Evolutionary conservation across 2,113 vertebrate genomes (phyloP), one percentile per base, ranked within the genome.

Genomic region (Pachyramphus minor): DNA sequence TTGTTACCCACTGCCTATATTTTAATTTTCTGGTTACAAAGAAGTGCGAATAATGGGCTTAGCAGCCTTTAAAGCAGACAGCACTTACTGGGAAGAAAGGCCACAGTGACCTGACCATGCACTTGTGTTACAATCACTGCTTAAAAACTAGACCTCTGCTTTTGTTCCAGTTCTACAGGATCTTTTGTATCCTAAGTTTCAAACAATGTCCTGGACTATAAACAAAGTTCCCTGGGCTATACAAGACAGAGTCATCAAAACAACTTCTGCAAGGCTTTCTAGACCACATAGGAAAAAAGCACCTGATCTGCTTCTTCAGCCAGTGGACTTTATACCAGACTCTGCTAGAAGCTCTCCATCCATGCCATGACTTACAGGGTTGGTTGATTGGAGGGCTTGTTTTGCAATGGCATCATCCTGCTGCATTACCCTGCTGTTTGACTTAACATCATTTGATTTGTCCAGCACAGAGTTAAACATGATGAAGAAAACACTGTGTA

Each of bases 21-120:
- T 94, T 92, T 25, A 68, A 67, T 77, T 73, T 93, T 59, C 60
- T 75, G 19, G 12, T 89, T 94, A 75, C 84, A 81, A 44, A 64
- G 83, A 75, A 27, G 14, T 25, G 33, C 4, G 1, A 90, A 42
- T 81, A 68, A 78, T 44, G 66, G 60, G 20, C 77, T 77, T 78
- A 53, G 49, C 20, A 52, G 83, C 41, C 47, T 76, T 64, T 84
- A 72, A 55, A 87, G 74, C 41, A 64, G 64, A 42, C 35, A 64
- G 35, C 8, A 2, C 39, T n/a, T 64, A 49, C 47, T 28, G 33
- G 39, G 49, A 91, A 62, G 55, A 76, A 66, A 85, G 84, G 35
- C 72, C 63, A 42, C 58, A 41, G 44, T 27, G 67, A 80, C 71
- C 45, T 85, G 67, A 21, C 75, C 9, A 9, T 20, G 27, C 37